Base-by-base conservation (phyloP, 2,113 vertebrate species). In the Apaloderma vittatum region DNA sequence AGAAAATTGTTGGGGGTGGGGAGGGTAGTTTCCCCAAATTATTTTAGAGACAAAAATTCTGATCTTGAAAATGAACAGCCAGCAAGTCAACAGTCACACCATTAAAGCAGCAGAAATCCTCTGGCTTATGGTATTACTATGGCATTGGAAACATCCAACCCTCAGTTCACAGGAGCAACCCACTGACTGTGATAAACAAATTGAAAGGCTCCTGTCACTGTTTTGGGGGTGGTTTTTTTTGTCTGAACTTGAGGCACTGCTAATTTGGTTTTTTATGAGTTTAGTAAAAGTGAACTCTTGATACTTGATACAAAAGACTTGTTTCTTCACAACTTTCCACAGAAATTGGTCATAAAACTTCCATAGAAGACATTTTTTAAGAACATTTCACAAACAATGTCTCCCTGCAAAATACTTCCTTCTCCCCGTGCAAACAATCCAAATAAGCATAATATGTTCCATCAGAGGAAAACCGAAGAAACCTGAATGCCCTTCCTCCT, bases 111-210 rank as follows among this genome's bases (percentile, higher is more conserved):
- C 21, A 48, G 66, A 91, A 62, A 63, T 43, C 36, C 37, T 84
- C 73, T 37, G 11, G 23, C 30, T 86, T 59, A 88, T 3, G 21
- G 9, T n/a, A 59, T 58, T 15, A 58, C 15, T n/a, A n/a, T 5
- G 15, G 23, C 29, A 30, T 91, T 57, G 71, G 84, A 95, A 94
- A 92, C 26, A 62, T 43, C 22, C 67, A 86, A n/a, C 20, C 26
- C 55, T 36, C 40, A 30, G 24, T 20, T 74, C 32, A 70, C 22
- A 72, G 48, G 68, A 65, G 26, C 20, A 59, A n/a, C 55, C 45
- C 11, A 37, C 48, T 81, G 61, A 91, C 52, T 88, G 17, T 2
- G 4, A 21, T n/a, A 81, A 71, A 20, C 8, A 95, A 85, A 63
- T 27, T 21, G 58, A 63, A 51, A 88, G 90, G 27, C 49, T 71